phyloP scores from a whole-genome alignment of 2,888 invertebrate species.

The Melanostoma scalare region DNA sequence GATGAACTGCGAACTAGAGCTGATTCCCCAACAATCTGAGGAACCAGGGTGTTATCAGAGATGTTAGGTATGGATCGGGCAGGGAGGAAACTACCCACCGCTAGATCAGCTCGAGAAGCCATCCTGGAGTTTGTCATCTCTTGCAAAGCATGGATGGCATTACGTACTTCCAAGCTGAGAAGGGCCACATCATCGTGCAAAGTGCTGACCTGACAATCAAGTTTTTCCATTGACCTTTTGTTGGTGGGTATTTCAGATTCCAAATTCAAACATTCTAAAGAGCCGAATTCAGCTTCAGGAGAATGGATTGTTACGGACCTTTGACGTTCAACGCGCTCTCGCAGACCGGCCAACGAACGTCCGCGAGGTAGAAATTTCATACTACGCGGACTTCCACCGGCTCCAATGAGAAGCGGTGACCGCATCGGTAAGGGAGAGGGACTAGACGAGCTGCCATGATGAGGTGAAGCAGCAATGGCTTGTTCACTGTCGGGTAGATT shows the following conservation, averaged over 20 bases:
- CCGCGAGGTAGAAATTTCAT: conserved; percentile 81
- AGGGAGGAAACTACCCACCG: conserved; percentile 84
- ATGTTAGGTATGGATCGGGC: conserved; percentile 93
- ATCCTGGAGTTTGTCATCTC: conserved; percentile 87
- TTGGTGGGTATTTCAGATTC: conserved; percentile 80
- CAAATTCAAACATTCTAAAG: conserved; percentile 85
- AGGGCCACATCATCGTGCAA: conserved; percentile 93
- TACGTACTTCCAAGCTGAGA: conserved; percentile 92
- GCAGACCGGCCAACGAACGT: conserved; percentile 83
- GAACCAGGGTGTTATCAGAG: conserved; percentile 81
- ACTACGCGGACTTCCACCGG: conserved; percentile 78
- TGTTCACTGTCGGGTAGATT: conserved; percentile 90
- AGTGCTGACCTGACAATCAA: conserved; percentile 91
- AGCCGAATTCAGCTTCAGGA: conserved; percentile 83
- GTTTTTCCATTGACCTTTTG: conserved; percentile 85
- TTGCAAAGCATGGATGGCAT: conserved; percentile 92
- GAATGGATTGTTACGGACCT: conserved; percentile 84
- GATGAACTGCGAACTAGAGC: conserved; percentile 90
- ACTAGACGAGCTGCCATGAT: conserved; percentile 77
- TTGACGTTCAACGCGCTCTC: conserved; percentile 87
- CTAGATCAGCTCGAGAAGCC: conserved; percentile 79
- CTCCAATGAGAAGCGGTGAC: conserved; percentile 78
- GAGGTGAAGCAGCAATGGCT: conserved; percentile 84
- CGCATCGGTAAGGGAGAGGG: conserved; percentile 76
- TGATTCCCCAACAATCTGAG: conserved; percentile 77